Base-by-base conservation (phyloP, 2,113 vertebrate species). In the Reinhardtius hippoglossoides region DNA sequence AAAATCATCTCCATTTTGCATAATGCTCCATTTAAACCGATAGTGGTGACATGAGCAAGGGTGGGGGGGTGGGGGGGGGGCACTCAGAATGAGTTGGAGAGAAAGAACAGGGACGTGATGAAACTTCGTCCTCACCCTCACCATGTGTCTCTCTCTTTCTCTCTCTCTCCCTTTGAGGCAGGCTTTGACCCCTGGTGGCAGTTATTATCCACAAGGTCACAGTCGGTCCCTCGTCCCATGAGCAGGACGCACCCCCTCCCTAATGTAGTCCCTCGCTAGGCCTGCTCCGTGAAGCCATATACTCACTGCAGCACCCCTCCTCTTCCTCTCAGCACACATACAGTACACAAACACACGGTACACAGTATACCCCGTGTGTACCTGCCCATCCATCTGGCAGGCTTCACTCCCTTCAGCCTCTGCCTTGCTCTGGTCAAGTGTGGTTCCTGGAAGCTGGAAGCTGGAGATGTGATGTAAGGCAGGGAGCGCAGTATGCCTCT, bases 1-100 rank as follows among this genome's bases (percentile, higher is more conserved):
- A 91, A 91, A 92, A 90, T 91, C 91, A 87, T 91, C 90, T 85
- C 67, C 81, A 62, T 85, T 93, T 92, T 93, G 91, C 92, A 92
- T 92, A 92, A 93, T 91, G 85, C 66, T 84, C 82, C 79, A 82
- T 92, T 92, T 89, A 91, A 87, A 89, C 86, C 78, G 88, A 91
- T 89, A 86, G 87, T 20, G 44, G 63, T 85, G 88, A 89, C 88
- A 90, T 75, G 86, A 84, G 80, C 74, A 31, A 7, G 5, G 31
- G 31, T 0, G 4, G 27, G 5, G 6, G 57, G 60, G n/a, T n/a
- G 16, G 60, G 60, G 20, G 16, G 18, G 18, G 60, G n/a, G 40
- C 72, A 75, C 37, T 67, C 13, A 23, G 80, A 76, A 75, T 64
- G 68, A 85, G 82, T 80, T 74, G 73, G 64, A 79, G 68, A 71